phyloP scores from a whole-genome alignment of 1,140 invertebrate species.

The Drosophila sucinea region DNA sequence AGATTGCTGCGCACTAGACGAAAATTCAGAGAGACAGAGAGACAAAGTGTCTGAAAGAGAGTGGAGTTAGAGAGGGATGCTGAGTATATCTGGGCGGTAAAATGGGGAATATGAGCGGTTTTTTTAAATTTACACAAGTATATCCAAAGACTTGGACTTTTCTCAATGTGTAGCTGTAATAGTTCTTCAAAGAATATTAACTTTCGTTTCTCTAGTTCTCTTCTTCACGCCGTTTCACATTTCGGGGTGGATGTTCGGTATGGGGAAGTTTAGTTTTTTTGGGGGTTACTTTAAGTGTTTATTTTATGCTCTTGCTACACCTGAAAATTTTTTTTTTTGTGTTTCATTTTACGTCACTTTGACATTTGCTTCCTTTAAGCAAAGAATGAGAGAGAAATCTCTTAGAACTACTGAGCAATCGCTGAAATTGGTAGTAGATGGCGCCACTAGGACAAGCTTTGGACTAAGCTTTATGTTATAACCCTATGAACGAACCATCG shows the following conservation, averaged over 20 bases:
- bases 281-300: constrained; percentile 50
- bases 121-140: neutral
- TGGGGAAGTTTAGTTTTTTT: constrained; percentile 10
- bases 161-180: neutral
- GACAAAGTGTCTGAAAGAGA: constrained; percentile 22
- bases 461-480: neutral
- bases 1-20: constrained; percentile 65
- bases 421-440: neutral
- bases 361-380: constrained; percentile 48
- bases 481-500: neutral
- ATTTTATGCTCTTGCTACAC: constrained; percentile 51
- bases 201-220: constrained; percentile 18
- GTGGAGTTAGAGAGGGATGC: neutral
- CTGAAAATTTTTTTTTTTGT: constrained; percentile 35
- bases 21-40: constrained; percentile 26
- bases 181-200: neutral
- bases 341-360: constrained; percentile 46
- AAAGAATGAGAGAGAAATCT: neutral
- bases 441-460: neutral
- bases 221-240: neutral
- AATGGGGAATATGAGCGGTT: constrained; percentile 16
- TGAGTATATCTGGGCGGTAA: constrained; percentile 10
- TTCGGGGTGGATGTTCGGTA: neutral
- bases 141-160: neutral
- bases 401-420: constrained; percentile 21